Conservation (phyloP, 2,113 vertebrate species). For the Ameiurus melas region DNA sequence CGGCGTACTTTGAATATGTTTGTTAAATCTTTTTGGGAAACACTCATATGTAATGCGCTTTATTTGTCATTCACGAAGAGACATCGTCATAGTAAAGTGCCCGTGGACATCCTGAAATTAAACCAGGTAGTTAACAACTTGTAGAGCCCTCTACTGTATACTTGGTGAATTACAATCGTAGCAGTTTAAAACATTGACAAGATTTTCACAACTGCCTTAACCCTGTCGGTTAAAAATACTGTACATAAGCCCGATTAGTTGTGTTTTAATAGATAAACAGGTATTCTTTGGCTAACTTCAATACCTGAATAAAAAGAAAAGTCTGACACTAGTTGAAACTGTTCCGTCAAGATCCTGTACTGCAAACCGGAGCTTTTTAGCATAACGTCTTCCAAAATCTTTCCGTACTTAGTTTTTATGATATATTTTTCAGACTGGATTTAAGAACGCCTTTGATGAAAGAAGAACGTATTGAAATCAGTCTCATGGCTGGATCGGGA, state of each 20-base stretch:
- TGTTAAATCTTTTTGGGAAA: neutral
- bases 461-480: no score
- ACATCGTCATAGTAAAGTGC: neutral
- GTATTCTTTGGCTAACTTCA: neutral
- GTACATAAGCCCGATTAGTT: neutral
- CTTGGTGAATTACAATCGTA: neutral
- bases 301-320: neutral
- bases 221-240: neutral
- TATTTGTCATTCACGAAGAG: neutral
- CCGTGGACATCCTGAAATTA: neutral
- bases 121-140: neutral
- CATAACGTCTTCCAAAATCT: no score
- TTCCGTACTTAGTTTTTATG: no score
- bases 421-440: no score
- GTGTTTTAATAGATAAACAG: neutral
- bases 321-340: no score
- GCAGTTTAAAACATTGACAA: neutral
- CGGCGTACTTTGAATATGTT: neutral
- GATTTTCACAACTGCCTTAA: neutral
- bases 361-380: no score
- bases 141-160: neutral
- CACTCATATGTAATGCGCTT: neutral
- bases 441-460: no score
- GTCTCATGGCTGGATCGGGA: no score
- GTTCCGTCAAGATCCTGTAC: neutral